A percentile compares a stretch with the other conserved stretches of the same genome.
Conservation (phyloP, 2,888 invertebrate species). For the Platycheirus rosarum region DNA sequence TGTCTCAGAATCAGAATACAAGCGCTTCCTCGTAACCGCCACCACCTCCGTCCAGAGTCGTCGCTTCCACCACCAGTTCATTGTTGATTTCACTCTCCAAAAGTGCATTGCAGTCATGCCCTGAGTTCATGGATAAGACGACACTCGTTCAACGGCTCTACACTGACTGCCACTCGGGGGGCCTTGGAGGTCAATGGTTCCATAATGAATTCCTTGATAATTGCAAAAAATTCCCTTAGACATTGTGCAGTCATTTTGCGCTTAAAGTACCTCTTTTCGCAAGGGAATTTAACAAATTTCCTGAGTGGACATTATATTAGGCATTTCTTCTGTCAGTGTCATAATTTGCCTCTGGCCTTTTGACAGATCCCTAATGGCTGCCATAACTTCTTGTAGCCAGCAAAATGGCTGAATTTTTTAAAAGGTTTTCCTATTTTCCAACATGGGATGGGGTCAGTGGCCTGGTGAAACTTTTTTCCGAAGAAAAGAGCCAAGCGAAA, state of each 20-base stretch:
- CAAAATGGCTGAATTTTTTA: slow-evolving; percentile 1
- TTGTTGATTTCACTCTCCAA: slow-evolving; percentile 28
- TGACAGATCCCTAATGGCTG: slow-evolving; percentile 41
- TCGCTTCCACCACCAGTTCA: background rate
- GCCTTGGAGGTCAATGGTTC: slow-evolving; percentile 53
- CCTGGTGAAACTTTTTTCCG: slow-evolving; percentile 63
- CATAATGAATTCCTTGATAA: slow-evolving; percentile 49
- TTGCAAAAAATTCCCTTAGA: slow-evolving; percentile 39
- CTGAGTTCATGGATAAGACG: slow-evolving; percentile 56
- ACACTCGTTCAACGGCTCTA: slow-evolving; percentile 47
- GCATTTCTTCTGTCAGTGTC: slow-evolving; percentile 32
- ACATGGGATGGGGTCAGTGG: slow-evolving; percentile 41
- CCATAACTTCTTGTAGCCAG: background rate
- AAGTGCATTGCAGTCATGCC: slow-evolving; percentile 55
- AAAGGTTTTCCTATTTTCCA: slow-evolving; percentile 17
- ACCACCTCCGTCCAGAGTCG: background rate
- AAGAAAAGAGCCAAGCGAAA: slow-evolving; percentile 67
- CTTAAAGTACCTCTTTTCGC: slow-evolving; percentile 13
- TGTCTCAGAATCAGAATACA: slow-evolving; percentile 24
- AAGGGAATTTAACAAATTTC: slow-evolving; percentile 1
- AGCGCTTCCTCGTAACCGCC: background rate
- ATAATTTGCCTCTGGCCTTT: slow-evolving; percentile 16
- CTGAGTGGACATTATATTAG: slow-evolving; percentile 35
- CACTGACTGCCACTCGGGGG: slow-evolving; percentile 34
- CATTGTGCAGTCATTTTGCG: slow-evolving; percentile 17